Evolutionary conservation across 2,113 vertebrate genomes (phyloP).

Genomic region (Nesospiza acunhae): DNA sequence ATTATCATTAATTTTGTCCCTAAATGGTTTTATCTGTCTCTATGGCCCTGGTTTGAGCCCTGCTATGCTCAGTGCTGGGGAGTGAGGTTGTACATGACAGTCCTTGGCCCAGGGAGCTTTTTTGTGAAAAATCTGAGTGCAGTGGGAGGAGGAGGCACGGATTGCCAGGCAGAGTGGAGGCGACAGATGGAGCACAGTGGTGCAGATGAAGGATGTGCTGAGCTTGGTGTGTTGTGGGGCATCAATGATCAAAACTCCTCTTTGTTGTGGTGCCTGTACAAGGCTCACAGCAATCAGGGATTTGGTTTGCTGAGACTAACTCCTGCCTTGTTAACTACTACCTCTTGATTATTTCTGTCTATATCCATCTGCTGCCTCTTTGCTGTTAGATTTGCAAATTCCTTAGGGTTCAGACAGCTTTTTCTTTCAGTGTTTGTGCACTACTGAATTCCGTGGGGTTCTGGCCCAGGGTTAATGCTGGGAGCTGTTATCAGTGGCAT

Average conservation of each 20-base stretch:
- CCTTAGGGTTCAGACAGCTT: conserved; percentile 8
- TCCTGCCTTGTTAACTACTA: conserved; percentile 53
- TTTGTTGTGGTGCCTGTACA: conserved; percentile 20
- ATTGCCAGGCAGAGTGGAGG: neutral
- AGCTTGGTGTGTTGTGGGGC: neutral
- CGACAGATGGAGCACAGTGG: neutral
- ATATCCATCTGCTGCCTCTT: conserved; percentile 56
- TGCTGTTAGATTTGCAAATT: conserved; percentile 26
- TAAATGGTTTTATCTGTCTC: neutral
- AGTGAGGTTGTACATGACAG: accelerated
- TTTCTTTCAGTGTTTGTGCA: neutral
- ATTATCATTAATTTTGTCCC: neutral
- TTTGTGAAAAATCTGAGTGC: accelerated
- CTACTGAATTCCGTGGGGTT: neutral
- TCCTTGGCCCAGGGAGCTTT: neutral
- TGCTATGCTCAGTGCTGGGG: neutral
- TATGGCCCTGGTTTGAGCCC: neutral
- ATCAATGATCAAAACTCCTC: conserved; percentile 28
- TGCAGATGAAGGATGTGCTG: conserved; percentile 13
- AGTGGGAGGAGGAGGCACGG: neutral
- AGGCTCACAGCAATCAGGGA: conserved; percentile 1
- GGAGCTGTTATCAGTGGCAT: neutral
- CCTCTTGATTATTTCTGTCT: conserved; percentile 61
- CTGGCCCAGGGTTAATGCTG: neutral
- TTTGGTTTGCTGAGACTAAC: conserved; percentile 36